Percentiles rank a stretch among this genome's conserved stretches.
phyloP scores from a whole-genome alignment of 2,113 vertebrate species.

The Condylura cristata region DNA sequence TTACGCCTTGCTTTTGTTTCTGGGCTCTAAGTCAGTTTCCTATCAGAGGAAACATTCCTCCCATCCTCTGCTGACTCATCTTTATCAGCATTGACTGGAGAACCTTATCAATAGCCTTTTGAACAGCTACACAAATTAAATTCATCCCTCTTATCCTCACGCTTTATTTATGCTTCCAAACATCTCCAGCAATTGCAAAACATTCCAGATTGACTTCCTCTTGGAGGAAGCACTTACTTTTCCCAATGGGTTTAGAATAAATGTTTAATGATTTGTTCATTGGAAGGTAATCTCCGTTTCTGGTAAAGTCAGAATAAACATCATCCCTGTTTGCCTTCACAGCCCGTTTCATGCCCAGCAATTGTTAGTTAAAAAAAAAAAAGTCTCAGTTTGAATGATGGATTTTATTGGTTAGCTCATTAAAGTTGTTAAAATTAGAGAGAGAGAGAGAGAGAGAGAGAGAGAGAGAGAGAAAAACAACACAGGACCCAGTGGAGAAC shows the following conservation, averaged over 20 bases:
- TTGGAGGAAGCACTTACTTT: neutral
- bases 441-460: too few relatives aligned
- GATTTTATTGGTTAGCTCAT: neutral
- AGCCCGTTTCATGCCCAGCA: neutral
- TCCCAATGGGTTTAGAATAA: constrained; percentile 9
- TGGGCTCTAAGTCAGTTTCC: constrained; percentile 57
- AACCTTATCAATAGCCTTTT: constrained; percentile 74
- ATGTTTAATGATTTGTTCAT: constrained; percentile 7
- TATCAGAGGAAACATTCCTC: constrained; percentile 73
- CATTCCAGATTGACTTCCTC: constrained; percentile 56
- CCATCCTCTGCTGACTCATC: constrained; percentile 70
- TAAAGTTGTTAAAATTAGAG: too few relatives aligned
- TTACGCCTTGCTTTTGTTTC: constrained; percentile 65
- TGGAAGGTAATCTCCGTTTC: neutral
- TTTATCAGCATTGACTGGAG: constrained; percentile 63
- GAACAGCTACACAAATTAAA: constrained; percentile 65
- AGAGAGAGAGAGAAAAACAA: too few relatives aligned
- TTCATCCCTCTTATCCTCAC: constrained; percentile 41
- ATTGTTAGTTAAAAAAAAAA: neutral
- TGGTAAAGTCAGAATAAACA: neutral
- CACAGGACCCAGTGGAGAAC: too few relatives aligned
- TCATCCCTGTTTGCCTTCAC: neutral
- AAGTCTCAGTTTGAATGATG: neutral
- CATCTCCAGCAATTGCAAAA: constrained; percentile 44
- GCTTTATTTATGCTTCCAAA: constrained; percentile 49